These are phyloP conservation scores for Centroberyx gerrardi DNA, from an alignment of 2,797 vertebrate species.

Conservation along the genomic window DNA sequence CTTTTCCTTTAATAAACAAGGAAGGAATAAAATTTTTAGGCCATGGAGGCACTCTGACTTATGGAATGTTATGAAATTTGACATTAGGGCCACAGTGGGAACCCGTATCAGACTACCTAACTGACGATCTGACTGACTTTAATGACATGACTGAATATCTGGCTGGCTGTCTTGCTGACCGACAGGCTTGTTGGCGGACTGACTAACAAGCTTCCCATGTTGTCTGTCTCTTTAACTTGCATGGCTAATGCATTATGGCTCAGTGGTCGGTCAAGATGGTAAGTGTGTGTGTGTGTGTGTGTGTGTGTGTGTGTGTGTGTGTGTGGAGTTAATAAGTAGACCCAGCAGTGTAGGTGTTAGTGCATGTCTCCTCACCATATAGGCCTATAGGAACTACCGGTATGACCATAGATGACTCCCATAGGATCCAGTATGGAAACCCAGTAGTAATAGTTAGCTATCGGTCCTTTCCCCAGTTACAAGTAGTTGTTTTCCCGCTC, in stretches of 20 bases:
- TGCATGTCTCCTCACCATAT: constrained; percentile 10
- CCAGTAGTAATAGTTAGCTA: constrained; percentile 29
- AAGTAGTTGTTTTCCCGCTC: background rate
- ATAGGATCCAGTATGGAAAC: constrained; percentile 8
- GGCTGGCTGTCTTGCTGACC: background rate
- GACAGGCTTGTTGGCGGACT: constrained; percentile 7
- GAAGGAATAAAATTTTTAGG: no score
- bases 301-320: constrained; percentile 19
- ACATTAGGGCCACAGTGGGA: background rate
- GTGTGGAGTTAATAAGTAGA: constrained; percentile 31
- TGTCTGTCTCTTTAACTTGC: constrained; percentile 66
- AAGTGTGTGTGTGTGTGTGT: constrained; percentile 75
- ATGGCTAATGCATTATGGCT: constrained; percentile 89
- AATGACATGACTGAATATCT: background rate
- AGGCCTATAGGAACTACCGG: constrained; percentile 10
- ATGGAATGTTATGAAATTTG: background rate
- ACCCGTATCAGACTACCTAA: background rate
- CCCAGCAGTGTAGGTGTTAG: constrained; percentile 11
- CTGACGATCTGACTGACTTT: background rate
- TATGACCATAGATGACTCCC: background rate
- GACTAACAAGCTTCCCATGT: constrained; percentile 72
- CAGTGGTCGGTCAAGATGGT: constrained; percentile 98
- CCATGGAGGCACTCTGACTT: no score
- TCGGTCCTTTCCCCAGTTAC: background rate
- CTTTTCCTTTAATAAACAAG: no score